Base-by-base conservation (phyloP, 2,888 invertebrate genomes). In the Euspilapteryx auroguttella region DNA sequence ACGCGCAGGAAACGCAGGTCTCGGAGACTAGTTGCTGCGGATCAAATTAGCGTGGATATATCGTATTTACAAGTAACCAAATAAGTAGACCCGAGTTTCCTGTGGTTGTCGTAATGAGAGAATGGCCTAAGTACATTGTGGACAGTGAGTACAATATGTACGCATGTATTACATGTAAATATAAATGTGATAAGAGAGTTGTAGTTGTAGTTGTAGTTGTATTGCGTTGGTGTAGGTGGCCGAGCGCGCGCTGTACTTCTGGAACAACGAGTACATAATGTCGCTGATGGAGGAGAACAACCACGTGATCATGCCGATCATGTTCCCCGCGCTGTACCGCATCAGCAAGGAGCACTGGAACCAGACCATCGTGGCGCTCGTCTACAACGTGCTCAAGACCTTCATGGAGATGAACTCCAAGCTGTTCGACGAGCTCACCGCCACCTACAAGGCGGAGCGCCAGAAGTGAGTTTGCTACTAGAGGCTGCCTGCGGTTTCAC, bases 401-500 rank as follows among this genome's bases (percentile, higher is more conserved):
- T 99, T 99, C 78, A 99, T 99, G 99, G 99, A 99, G 78, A 99
- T 99, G 98, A 99, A 99, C 81, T 96, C 96, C 58, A 97, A 96
- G 75, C 83, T 99, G 44, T 99, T 99, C 61, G 99, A 99, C 68
- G 98, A 99, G 79, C 85, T 99, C 65, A 94, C 98, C 56, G 89
- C 95, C 55, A 94, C 94, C 77, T 99, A 98, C 79, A 99, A 99
- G 80, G 91, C 94, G 54, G 98, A 99, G 79, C 81, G 97, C 77
- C 97, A 97, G 84, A 97, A 95, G 98, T 98, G 76, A 85, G 87
- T 80, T 27, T 28, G 7, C 3, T 12, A 28, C 11, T n/a, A n/a
- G n/a, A n/a, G n/a, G n/a, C n/a, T n/a, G n/a, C n/a, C n/a, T n/a
- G n/a, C n/a, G n/a, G n/a, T n/a, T n/a, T n/a, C n/a, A n/a, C n/a